Conservation (phyloP, 2,113 vertebrate genomes). For the Cheirogaleus medius region DNA sequence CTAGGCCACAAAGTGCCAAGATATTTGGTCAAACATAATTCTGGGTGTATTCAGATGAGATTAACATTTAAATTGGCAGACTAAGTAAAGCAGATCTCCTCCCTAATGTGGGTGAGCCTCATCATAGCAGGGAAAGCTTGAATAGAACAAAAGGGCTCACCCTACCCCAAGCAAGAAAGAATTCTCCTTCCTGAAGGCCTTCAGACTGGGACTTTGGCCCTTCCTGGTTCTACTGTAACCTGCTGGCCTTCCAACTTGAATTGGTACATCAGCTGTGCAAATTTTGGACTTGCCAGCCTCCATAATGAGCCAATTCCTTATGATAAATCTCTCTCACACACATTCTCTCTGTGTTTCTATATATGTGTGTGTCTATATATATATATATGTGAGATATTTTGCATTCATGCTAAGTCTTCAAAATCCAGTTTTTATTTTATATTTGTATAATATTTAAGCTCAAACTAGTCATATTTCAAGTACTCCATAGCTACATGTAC, state of each 20-base stretch:
- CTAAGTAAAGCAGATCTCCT: background rate
- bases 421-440: background rate
- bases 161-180: background rate
- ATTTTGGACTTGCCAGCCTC: background rate
- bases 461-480: background rate
- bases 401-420: background rate
- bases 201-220: background rate
- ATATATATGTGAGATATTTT: background rate
- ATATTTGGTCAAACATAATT: background rate
- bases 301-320: background rate
- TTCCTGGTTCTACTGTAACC: background rate
- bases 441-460: background rate
- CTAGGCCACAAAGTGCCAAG: background rate
- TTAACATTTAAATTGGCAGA: background rate
- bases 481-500: background rate
- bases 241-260: background rate
- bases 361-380: background rate
- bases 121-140: background rate
- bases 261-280: background rate
- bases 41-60: background rate
- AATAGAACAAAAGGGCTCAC: background rate
- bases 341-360: background rate
- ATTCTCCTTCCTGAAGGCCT: background rate
- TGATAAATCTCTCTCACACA: background rate
- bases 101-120: background rate